Base-by-base conservation (phyloP, 1,140 invertebrate genomes). In the Lethocerus indicus region DNA sequence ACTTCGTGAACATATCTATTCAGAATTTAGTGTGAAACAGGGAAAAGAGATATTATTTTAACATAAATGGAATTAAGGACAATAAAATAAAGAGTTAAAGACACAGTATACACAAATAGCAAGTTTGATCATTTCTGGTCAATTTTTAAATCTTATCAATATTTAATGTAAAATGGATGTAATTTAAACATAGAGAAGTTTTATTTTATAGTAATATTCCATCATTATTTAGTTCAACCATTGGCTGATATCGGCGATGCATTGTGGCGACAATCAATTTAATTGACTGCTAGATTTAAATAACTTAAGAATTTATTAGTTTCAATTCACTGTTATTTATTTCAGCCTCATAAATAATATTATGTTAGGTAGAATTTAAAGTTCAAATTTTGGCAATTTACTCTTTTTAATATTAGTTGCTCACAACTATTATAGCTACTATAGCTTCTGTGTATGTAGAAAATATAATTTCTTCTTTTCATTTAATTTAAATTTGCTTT, bases 251-350 rank as follows among this genome's bases (percentile, higher is more conserved):
- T 39, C 35, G 35, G 40, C 48, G 35, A 49, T 49, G 37, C 24
- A 49, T 49, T 49, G 48, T 49, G 48, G 32, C 28, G 48, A 49
- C 48, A 49, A 49, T 49, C 48, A 49, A 39, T 43, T 43, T 43
- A 39, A 28, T 24, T 49, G 35, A 49, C 24, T 39, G 35, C 32
- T 14, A 25, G 28, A 47, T n/a, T n/a, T n/a, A n/a, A n/a, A n/a
- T n/a, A n/a, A n/a, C n/a, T n/a, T n/a, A n/a, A n/a, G n/a, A n/a
- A n/a, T n/a, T n/a, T n/a, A n/a, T n/a, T n/a, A n/a, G n/a, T n/a
- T n/a, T n/a, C n/a, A n/a, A n/a, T n/a, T n/a, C n/a, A n/a, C n/a
- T n/a, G n/a, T n/a, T n/a, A n/a, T n/a, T n/a, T n/a, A n/a, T n/a
- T n/a, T n/a, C n/a, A n/a, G n/a, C n/a, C n/a, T n/a, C n/a, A n/a